Evolutionary conservation across 2,888 invertebrate species (phyloP).

Genomic region (Phymatocera aterrima): DNA sequence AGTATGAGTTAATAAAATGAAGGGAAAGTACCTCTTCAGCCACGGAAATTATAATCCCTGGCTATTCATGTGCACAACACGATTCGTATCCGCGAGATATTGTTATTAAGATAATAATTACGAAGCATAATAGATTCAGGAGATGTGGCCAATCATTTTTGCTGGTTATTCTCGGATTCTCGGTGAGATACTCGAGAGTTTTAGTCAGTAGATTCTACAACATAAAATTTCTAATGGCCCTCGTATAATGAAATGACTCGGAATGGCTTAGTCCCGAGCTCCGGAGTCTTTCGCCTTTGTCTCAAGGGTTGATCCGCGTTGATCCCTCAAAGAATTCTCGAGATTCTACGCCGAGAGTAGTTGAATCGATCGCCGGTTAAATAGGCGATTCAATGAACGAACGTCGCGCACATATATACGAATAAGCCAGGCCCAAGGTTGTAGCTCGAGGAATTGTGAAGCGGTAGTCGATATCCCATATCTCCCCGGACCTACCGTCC

Average conservation of each 20-base stretch:
- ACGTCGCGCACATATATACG: not conserved
- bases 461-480: constrained; percentile 17
- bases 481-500: not conserved
- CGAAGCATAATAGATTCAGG: too few species aligned
- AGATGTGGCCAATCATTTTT: too few species aligned
- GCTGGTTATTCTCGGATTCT: not conserved
- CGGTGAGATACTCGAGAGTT: not conserved
- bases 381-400: constrained; percentile 6
- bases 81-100: too few species aligned
- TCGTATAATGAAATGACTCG: constrained; percentile 1
- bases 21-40: constrained; percentile 7
- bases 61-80: too few species aligned
- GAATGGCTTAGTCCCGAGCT: constrained; percentile 4
- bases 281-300: not conserved
- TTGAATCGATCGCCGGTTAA: not conserved
- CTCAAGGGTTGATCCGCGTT: not conserved
- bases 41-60: not conserved
- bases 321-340: constrained; percentile 40
- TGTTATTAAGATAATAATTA: too few species aligned
- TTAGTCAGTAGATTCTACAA: too few species aligned
- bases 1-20: constrained; percentile 23
- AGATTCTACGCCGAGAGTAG: not conserved
- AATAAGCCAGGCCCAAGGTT: not conserved
- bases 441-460: constrained; percentile 3
- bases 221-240: constrained; percentile 16